Evolutionary conservation across 1,140 invertebrate genomes (phyloP).

Genomic region (Drosophila mayri): DNA sequence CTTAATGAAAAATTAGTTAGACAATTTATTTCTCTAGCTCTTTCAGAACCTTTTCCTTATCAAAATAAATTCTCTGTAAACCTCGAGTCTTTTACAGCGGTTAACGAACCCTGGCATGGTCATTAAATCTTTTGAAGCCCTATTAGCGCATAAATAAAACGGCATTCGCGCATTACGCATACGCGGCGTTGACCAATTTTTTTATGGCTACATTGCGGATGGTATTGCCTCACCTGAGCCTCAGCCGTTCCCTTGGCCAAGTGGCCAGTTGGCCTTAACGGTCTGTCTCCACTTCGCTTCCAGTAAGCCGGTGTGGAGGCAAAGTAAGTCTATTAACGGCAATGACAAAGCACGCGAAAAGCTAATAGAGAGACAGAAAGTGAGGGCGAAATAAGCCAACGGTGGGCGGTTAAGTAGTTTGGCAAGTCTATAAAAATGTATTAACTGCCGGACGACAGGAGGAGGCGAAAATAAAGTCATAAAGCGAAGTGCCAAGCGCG

Average conservation of each 20-base stretch:
- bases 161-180: slow-evolving; percentile 65
- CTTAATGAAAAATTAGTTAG: not conserved
- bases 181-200: slow-evolving; percentile 58
- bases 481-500: slow-evolving; percentile 51
- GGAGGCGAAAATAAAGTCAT: slow-evolving; percentile 79
- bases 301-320: slow-evolving; percentile 22
- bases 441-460: slow-evolving; percentile 63
- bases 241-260: slow-evolving; percentile 40
- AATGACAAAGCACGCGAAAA: slow-evolving; percentile 82
- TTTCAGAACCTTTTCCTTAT: not conserved
- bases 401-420: slow-evolving; percentile 59
- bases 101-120: slow-evolving; percentile 1
- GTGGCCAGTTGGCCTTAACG: slow-evolving; percentile 68
- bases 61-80: not conserved
- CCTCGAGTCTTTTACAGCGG: not conserved
- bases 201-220: slow-evolving; percentile 35
- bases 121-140: slow-evolving; percentile 19
- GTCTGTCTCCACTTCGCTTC: slow-evolving; percentile 6
- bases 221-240: slow-evolving; percentile 45
- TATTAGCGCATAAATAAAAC: slow-evolving; percentile 43
- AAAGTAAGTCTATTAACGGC: slow-evolving; percentile 80
- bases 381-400: not conserved
- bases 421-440: slow-evolving; percentile 80
- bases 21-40: not conserved
- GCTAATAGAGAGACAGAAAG: slow-evolving; percentile 75